Evolutionary conservation across 1,140 invertebrate genomes (phyloP), one percentile per base, ranked within the genome.

Genomic region (Panagrolaimus sp.): DNA sequence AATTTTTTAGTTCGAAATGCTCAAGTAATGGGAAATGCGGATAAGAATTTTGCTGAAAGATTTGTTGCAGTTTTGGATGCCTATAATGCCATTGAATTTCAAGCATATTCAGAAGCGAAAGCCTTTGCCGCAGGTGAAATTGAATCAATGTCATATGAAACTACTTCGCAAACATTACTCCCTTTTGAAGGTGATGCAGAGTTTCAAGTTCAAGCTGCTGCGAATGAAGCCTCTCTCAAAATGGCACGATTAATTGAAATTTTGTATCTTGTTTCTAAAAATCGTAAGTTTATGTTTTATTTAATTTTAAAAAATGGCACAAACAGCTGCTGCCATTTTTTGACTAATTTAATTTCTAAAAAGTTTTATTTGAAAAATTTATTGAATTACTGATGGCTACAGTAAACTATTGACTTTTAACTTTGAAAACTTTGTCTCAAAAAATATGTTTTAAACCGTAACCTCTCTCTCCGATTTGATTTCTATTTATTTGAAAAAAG

Each of bases 221-320:
- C 72, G 7, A 28, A 38, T 24, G 62, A 26, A 14, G 46, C 69
- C 14, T 52, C 26, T n/a, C 66, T 32, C n/a, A 78, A 65, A 67
- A 78, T 78, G 28, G 71, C 71, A 17, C 58, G 71, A 38, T 63
- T 76, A 17, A 15, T 78, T 48, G 76, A 78, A 46, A 70, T 78
- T 24, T 46, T 78, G n/a, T 78, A 78, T 63, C 71, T 72, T 12
- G 43, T 79, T 9, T 47, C 69, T 8, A 78, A 78, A 48, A 78
- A 78, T 65, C 63, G 76, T 78, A 28, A 76, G 72, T 76, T 68
- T 45, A 17, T 68, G 12, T 12, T 9, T 46, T 43, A n/a, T 24
- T 73, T 1, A n/a, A 38, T 4, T 38, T 38, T 4, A 38, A 38
- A 4, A 4, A 38, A 38, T 4, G 32, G 2, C 2, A 38, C 32